Conservation (phyloP, 2,113 vertebrate genomes). For the Austrofundulus limnaeus region DNA sequence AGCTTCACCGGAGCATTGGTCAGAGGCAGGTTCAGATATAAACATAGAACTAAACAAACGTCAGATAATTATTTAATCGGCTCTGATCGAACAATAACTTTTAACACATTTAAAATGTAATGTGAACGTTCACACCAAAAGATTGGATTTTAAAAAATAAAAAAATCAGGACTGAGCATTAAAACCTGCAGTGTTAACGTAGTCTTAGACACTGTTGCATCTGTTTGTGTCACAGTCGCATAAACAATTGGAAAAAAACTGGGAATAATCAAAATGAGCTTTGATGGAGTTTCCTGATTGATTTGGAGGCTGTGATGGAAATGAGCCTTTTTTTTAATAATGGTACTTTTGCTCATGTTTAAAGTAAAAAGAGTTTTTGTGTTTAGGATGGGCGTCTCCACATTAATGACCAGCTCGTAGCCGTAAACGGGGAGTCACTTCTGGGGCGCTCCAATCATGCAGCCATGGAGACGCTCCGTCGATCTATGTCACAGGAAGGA, state of each 20-base stretch:
- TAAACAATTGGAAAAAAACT: neutral
- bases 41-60: too few species aligned
- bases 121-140: too few species aligned
- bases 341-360: neutral
- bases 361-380: neutral
- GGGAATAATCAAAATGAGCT: neutral
- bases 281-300: neutral
- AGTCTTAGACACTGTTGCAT: neutral
- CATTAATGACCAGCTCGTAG: slow-evolving; percentile 93
- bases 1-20: too few species aligned
- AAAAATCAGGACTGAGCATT: too few species aligned
- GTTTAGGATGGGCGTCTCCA: slow-evolving; percentile 89
- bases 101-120: too few species aligned
- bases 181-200: too few species aligned
- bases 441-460: slow-evolving; percentile 92
- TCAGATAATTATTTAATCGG: too few species aligned
- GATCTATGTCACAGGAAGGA: slow-evolving; percentile 97
- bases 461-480: slow-evolving; percentile 94
- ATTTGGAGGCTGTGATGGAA: neutral
- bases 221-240: neutral
- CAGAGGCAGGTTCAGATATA: too few species aligned
- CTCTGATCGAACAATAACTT: too few species aligned
- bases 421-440: slow-evolving; percentile 92
- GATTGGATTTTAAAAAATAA: too few species aligned
- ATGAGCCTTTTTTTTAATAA: neutral